Base-by-base conservation (phyloP, 2,113 vertebrate genomes). In the Meles meles region DNA sequence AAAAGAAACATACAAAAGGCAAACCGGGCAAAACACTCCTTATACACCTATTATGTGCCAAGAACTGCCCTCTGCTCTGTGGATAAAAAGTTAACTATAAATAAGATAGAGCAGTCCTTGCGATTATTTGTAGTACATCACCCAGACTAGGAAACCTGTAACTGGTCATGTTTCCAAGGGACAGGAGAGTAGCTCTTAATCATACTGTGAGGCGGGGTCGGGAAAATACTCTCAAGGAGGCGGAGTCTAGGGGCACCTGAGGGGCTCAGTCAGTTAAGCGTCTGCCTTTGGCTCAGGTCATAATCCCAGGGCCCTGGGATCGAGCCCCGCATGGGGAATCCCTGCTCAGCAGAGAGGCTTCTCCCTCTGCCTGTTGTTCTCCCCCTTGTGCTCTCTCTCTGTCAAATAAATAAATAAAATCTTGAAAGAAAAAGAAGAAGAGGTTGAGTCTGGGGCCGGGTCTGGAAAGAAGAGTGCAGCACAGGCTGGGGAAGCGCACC, bases 181-280 rank as follows among this genome's bases (percentile, higher is more conserved):
- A 31, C 61, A 55, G 77, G n/a, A 55, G 59, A 79, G 49, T 17
- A 12, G 74, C 14, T 9, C 1, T 3, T 3, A 31, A 49, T 59
- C 42, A 21, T 0, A 4, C 0, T 0, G n/a, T 25, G 74, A 63
- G 18, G 39, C 8, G 0, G 37, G 42, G 44, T 2, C 55, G 21
- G 71, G 25, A 8, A 79, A 72, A 27, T 0, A 23, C 6, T n/a
- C 65, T 34, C 13, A 25, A 6, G 82, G 44, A 49, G 67, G 31
- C 65, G 18, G 0, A 7, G 67, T 17, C 52, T 52, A 76, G 69
- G 71, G 76, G 81, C 13, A 0, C 63, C 63, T 65, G 31, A 31
- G 14, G 17, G 63, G 31, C 63, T 67, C 31, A 34, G 63, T 67
- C 2, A 7, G 14, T 67, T 67, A 67, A 67, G 63, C 63, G 0